Base-by-base conservation (phyloP, 2,797 vertebrate genomes). In the Telmatherina bonti region DNA sequence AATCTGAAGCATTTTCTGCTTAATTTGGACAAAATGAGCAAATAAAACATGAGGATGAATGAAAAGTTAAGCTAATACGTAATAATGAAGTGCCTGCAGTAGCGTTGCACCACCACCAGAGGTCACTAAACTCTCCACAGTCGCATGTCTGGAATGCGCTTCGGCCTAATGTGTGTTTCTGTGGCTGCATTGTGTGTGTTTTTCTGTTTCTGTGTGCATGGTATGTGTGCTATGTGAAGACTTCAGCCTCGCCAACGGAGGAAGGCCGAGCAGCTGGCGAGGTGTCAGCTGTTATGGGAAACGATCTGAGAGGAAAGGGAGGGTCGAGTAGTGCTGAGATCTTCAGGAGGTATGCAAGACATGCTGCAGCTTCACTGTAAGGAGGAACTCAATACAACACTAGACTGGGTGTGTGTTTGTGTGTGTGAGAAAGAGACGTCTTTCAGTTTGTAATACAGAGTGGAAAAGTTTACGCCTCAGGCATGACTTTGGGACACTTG, bases 281-380 rank as follows among this genome's bases (percentile, higher is more conserved):
- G 68, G 85, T 81, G 87, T 91, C 90, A 92, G 89, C 83, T 92
- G 87, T 78, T 36, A 53, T n/a, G 83, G 87, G 85, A 80, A 84
- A 76, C 70, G 88, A 88, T 89, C 83, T 80, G 87, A 83, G 86
- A 65, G 74, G 73, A 76, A 77, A 81, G 85, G 82, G 64, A 16
- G 88, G 88, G 71, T 84, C 67, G 66, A 74, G 66, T 15, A 72
- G 79, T 78, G 68, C 77, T 27, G 41, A 76, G 76, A 80, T 85
- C 85, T 73, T 73, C 29, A 33, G 59, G 18, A 84, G 71, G 70
- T 74, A 92, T 92, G 87, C 56, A 59, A 79, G 86, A 78, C 83
- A 84, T 74, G 84, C 72, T 36, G 78, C 68, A 70, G 63, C 11
- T 76, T 67, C 4, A 72, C 66, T 56, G 66, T 51, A 30, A n/a